Evolutionary conservation across 2,797 vertebrate species (phyloP).

Genomic region (Oophaga sylvatica): DNA sequence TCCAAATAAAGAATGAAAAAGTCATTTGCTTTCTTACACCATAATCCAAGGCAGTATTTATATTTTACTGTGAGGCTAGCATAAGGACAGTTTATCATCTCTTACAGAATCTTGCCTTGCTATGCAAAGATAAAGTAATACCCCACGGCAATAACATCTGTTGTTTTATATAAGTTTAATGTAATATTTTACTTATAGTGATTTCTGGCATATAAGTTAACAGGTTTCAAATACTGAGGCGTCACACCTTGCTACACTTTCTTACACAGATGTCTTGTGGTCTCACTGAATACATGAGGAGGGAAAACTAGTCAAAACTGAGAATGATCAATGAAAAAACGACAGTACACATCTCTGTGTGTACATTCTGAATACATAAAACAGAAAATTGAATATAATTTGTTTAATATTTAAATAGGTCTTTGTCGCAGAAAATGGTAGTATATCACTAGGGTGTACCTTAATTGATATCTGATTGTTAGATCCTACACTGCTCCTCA

Average conservation of each 20-base stretch:
- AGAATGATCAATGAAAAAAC: not conserved
- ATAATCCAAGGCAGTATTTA: not conserved
- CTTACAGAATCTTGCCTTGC: conserved; percentile 26
- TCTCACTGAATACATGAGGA: not conserved
- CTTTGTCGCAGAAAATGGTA: no score
- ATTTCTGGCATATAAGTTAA: conserved; percentile 6
- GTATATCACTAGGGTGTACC: no score
- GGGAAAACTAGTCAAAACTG: not conserved
- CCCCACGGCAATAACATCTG: conserved; percentile 39
- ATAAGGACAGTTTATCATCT: conserved; percentile 34
- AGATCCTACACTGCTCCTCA: no score
- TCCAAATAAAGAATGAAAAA: not conserved
- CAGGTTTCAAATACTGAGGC: conserved; percentile 24
- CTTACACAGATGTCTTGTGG: not conserved
- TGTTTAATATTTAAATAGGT: no score
- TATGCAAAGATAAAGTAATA: conserved; percentile 30
- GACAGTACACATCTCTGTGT: not conserved
- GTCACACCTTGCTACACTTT: conserved; percentile 7
- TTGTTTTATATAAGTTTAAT: conserved; percentile 41
- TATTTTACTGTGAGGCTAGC: conserved; percentile 33
- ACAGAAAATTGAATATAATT: no score
- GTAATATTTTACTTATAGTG: conserved; percentile 32
- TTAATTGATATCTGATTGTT: no score
- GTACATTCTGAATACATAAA: not conserved
- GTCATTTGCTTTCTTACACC: conserved; percentile 24